Evolutionary conservation across 2,113 vertebrate species (phyloP).

Genomic region (Chaetodon auriga): DNA sequence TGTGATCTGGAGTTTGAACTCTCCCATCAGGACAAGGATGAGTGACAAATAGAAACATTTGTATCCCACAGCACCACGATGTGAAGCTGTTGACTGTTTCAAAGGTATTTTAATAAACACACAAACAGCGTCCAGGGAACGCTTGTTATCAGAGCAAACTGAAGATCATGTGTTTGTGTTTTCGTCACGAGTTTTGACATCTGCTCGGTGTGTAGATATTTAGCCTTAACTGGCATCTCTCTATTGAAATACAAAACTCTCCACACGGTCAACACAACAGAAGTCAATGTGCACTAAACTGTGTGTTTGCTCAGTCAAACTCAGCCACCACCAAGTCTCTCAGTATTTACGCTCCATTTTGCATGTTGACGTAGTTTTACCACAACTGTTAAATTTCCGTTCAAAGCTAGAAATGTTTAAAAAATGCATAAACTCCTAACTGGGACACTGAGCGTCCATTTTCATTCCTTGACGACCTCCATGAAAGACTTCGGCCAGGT

Average conservation of each 20-base stretch:
- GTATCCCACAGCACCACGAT: not conserved
- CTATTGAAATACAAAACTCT: not conserved
- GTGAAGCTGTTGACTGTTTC: not conserved
- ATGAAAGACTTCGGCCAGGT: not conserved
- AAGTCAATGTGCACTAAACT: not conserved
- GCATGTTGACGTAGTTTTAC: not conserved
- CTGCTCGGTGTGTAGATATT: not conserved
- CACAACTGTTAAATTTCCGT: not conserved
- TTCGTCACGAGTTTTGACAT: not conserved
- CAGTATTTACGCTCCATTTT: not conserved
- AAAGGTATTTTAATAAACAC: not conserved
- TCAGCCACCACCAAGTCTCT: not conserved
- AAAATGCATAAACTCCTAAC: not conserved
- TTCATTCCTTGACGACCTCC: not conserved
- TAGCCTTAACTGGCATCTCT: not conserved
- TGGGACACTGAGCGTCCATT: no score
- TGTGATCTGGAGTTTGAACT: not conserved
- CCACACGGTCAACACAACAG: not conserved
- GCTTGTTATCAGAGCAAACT: not conserved
- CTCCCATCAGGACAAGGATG: not conserved
- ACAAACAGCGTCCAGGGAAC: not conserved
- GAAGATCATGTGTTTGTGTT: not conserved
- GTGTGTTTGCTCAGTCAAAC: not conserved
- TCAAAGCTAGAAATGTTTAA: not conserved
- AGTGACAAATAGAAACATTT: not conserved